phyloP scores from a whole-genome alignment of 2,797 vertebrate genomes.

The Hydrocynus forskahlii region DNA sequence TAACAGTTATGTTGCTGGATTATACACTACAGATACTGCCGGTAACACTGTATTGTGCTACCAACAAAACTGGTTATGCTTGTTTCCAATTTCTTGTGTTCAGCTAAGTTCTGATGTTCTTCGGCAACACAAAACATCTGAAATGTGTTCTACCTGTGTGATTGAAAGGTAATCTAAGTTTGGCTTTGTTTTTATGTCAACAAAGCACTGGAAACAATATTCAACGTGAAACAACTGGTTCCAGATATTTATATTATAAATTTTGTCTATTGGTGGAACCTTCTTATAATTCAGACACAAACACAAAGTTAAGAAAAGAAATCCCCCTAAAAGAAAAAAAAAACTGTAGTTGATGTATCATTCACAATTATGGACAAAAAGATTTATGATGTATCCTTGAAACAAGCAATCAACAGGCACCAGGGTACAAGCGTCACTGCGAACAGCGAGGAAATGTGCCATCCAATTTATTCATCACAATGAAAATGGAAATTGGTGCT shows the following conservation, averaged over 20 bases:
- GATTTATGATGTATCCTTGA: conserved; percentile 47
- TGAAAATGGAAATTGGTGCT: conserved; percentile 37
- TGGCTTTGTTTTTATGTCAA: conserved; percentile 23
- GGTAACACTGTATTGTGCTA: no score
- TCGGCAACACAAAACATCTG: conserved; percentile 14
- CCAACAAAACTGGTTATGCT: no score
- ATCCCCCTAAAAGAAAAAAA: conserved; percentile 6
- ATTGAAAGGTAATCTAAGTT: conserved; percentile 20
- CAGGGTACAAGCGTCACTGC: conserved; percentile 28
- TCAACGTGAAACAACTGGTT: neutral
- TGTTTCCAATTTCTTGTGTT: no score
- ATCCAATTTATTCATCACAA: conserved; percentile 42
- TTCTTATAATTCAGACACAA: neutral
- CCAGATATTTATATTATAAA: conserved; percentile 28
- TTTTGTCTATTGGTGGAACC: conserved; percentile 5
- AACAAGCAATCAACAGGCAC: conserved; percentile 48
- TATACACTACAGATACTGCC: no score
- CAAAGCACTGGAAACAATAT: neutral
- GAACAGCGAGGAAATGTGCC: conserved; percentile 27
- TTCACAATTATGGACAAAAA: conserved; percentile 30
- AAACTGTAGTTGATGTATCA: conserved; percentile 27
- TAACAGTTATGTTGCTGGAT: neutral
- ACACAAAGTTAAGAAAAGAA: conserved; percentile 25
- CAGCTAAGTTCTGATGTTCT: neutral
- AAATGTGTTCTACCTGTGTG: conserved; percentile 24